Evolutionary conservation across 1,140 invertebrate genomes (phyloP), one percentile per base, ranked within the genome.

Genomic region (Harpegnathos saltator): DNA sequence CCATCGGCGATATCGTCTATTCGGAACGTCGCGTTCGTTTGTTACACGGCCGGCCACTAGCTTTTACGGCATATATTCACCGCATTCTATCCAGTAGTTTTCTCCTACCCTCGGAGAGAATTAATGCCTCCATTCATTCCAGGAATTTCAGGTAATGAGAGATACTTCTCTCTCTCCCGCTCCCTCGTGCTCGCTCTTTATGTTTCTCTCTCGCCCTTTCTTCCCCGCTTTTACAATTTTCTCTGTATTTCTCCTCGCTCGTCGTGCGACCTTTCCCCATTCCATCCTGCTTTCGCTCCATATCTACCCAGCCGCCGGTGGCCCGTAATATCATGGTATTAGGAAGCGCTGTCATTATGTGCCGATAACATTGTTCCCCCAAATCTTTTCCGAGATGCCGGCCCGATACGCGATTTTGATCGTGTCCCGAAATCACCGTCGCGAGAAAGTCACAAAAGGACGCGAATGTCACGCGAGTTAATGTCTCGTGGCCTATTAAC

Each of bases 101-200:
- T 66, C 61, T 62, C n/a, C 48, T 63, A 19, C 68, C 83, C 73
- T 80, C 33, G 65, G 52, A 78, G 52, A 78, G 33, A 87, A 87
- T 86, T 87, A 83, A 84, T 86, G 81, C 54, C 50, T 54, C 73
- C 73, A 87, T 87, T 83, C 86, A 68, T 84, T 86, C 77, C 73
- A 62, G 72, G 85, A 86, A 83, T 87, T 86, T 73, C 84, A 78
- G 54, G 44, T 87, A 78, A 87, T 86, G 81, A 87, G 73, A 84
- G 54, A 74, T 83, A 22, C 59, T 50, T 81, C 58, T 84, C 48
- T 62, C 19, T 65, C 26, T 2, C 24, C 5, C 22, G 11, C n/a
- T 17, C 22, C 19, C 50, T 19, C n/a, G n/a, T 19, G 4, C 29
- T 14, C 11, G 22, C 58, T 15, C 22, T 14, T 33, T 24, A 0